Percentiles rank a stretch among this genome's conserved stretches.
Evolutionary conservation across 2,888 invertebrate genomes (phyloP).

Genomic region (Gnatocerus cornutus): DNA sequence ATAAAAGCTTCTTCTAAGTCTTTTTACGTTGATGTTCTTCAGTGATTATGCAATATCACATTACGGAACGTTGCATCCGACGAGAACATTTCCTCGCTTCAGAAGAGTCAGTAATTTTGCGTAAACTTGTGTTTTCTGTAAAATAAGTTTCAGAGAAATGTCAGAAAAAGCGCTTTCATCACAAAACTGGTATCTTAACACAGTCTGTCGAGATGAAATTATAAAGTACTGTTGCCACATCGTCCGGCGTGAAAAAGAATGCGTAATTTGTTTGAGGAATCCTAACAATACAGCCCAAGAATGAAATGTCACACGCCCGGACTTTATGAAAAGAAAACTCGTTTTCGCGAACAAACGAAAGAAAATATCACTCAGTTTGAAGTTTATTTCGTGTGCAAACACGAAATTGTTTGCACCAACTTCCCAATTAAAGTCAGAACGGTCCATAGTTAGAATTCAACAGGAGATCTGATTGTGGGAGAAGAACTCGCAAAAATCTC

Average conservation of each 20-base stretch:
- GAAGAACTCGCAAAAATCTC: slow-evolving; percentile 5
- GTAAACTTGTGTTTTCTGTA: slow-evolving; percentile 24
- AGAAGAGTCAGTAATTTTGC: slow-evolving; percentile 25
- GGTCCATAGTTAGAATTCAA: background rate
- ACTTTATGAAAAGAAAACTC: slow-evolving; percentile 17
- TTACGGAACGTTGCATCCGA: slow-evolving; percentile 29
- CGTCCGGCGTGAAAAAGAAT: background rate
- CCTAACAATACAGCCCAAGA: background rate
- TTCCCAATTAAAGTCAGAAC: slow-evolving; percentile 16
- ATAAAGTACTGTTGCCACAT: background rate
- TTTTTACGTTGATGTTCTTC: slow-evolving; percentile 27
- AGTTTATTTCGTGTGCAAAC: slow-evolving; percentile 19
- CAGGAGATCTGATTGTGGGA: background rate
- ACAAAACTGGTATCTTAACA: background rate
- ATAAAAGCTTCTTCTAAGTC: slow-evolving; percentile 11
- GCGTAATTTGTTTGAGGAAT: background rate
- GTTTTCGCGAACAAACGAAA: slow-evolving; percentile 12
- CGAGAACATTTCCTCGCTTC: slow-evolving; percentile 28
- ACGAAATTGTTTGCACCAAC: slow-evolving; percentile 4
- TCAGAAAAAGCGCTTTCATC: background rate
- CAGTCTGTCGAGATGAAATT: background rate
- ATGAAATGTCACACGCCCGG: slow-evolving; percentile 8
- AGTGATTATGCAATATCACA: slow-evolving; percentile 30
- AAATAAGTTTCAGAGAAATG: slow-evolving; percentile 22
- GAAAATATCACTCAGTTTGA: slow-evolving; percentile 13